Conservation (phyloP, 1,140 invertebrate genomes). For the Probaryconus sp. region DNA sequence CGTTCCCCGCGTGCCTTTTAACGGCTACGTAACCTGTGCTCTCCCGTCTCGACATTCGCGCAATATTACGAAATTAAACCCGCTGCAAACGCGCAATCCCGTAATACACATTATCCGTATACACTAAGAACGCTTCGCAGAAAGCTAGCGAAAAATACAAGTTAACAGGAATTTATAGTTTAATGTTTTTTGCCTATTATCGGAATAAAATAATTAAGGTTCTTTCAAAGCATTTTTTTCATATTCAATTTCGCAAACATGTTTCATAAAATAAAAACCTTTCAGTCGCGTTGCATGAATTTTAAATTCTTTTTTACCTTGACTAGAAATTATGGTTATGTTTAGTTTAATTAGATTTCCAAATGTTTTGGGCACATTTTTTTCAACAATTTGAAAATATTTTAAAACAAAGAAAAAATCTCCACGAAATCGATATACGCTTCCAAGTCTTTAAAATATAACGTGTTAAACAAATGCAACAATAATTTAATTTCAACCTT, state of each 20-base stretch:
- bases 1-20: constrained; percentile 56
- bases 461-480: too few species aligned
- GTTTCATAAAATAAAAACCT: not conserved
- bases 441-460: too few species aligned
- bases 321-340: too few species aligned
- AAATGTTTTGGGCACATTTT: too few species aligned
- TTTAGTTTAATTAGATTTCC: too few species aligned
- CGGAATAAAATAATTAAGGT: constrained; percentile 33
- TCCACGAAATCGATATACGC: too few species aligned
- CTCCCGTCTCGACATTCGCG: constrained; percentile 54
- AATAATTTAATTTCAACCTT: too few species aligned
- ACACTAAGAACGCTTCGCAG: constrained; percentile 45
- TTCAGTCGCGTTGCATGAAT: too few species aligned
- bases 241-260: constrained; percentile 36
- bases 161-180: constrained; percentile 58
- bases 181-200: constrained; percentile 55
- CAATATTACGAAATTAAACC: constrained; percentile 65
- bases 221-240: constrained; percentile 27
- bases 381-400: too few species aligned
- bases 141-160: constrained; percentile 55
- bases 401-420: too few species aligned
- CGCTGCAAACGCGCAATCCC: constrained; percentile 58
- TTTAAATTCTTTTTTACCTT: too few species aligned
- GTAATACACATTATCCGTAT: constrained; percentile 57
- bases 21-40: constrained; percentile 46